phyloP scores from a whole-genome alignment of 1,140 invertebrate species.

The Drosophila carrolli region DNA sequence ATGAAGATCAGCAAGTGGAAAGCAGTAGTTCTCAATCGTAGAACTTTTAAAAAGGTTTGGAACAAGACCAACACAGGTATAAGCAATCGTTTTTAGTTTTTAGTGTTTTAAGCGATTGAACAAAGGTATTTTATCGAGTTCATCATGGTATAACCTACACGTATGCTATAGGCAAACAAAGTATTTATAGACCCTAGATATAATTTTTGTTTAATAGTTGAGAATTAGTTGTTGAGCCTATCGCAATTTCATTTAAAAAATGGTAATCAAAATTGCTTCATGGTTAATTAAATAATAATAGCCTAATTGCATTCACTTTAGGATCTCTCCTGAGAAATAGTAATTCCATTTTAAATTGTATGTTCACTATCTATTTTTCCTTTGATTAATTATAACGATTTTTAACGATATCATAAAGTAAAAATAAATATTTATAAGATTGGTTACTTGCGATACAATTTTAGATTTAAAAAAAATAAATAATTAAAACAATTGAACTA shows the following conservation, averaged over 20 bases:
- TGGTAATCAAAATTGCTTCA: neutral
- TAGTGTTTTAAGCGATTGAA: too few species aligned
- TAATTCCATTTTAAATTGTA: neutral
- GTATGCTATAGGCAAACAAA: neutral
- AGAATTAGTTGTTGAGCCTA: neutral
- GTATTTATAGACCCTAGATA: neutral
- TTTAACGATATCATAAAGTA: too few species aligned
- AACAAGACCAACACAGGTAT: too few species aligned
- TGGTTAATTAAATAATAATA: neutral
- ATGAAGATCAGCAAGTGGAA: constrained; percentile 1
- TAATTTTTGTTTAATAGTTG: neutral
- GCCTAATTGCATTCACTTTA: neutral
- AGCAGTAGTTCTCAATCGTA: neutral
- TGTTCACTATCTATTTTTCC: neutral
- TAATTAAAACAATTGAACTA: too few species aligned
- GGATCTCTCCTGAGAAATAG: neutral
- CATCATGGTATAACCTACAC: neutral
- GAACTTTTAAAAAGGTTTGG: constrained; percentile 1
- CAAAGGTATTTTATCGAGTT: neutral
- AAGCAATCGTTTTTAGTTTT: too few species aligned
- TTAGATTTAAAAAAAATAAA: too few species aligned
- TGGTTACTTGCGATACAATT: too few species aligned
- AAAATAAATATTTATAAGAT: too few species aligned
- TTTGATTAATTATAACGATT: neutral
- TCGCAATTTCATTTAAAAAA: neutral